Base-by-base conservation (phyloP, 2,888 invertebrate genomes). In the Phorcus lineatus region DNA sequence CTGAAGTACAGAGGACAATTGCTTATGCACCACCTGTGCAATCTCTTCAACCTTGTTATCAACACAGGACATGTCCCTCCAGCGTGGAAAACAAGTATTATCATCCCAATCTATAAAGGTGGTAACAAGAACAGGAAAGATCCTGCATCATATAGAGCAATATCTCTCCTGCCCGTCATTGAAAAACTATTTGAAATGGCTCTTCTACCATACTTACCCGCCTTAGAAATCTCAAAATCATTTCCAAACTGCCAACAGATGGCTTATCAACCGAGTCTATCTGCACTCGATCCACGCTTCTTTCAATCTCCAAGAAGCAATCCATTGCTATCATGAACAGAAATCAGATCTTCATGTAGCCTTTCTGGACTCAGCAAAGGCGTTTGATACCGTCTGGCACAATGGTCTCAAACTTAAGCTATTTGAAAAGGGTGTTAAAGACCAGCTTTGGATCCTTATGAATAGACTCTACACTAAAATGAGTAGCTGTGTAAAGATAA, bases 201-300 rank as follows among this genome's bases (percentile, higher is more conserved):
- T 31, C 17, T 76, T n/a, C 53, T 31, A 53, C 22, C 22, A 3
- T 13, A 28, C n/a, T 6, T 76, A n/a, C 31, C 2, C 16, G 22
- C 13, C 47, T n/a, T 52, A 19, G 13, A 53, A 7, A 11, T 28
- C 16, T 47, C 62, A 6, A 52, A 52, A 22, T 9, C 22, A 17
- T 80, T 80, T 36, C 70, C 70, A 28, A 55, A 55, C 22, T 70
- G 36, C 19, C 80, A 80, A 70, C 77, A 80, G 36, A 67, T 80
- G 67, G 80, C 80, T 24, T 80, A 80, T 24, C 80, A 80, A 76
- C 76, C 66, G 22, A 11, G 13, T 11, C 52, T 77, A 2, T 67
- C 75, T 4, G 62, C 36, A 36, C 24, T 80, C n/a, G n/a, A n/a
- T n/a, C 4, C 28, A 80, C 24, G 54, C 77, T 40, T 54, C 53